phyloP scores from a whole-genome alignment of 1,140 invertebrate genomes.

The Aphis craccivora region DNA sequence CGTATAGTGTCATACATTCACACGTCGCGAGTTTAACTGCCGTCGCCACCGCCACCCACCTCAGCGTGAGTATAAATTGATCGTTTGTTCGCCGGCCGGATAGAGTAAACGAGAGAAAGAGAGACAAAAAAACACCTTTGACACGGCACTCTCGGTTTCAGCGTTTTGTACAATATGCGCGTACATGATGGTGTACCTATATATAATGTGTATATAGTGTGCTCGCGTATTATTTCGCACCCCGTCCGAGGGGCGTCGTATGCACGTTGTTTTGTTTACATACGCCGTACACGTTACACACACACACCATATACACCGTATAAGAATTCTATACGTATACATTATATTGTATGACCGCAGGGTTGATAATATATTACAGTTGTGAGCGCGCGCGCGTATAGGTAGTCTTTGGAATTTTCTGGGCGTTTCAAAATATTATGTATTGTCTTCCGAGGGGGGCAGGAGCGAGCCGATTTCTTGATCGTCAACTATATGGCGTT shows the following conservation, averaged over 20 bases:
- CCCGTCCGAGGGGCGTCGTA: neutral
- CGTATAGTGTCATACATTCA: neutral
- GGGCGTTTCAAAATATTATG: neutral
- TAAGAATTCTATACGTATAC: neutral
- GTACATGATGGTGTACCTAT: neutral
- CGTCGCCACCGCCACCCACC: neutral
- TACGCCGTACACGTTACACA: neutral
- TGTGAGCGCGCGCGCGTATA: neutral
- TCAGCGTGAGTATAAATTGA: neutral
- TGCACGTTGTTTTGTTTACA: constrained; percentile 26
- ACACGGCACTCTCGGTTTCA: neutral
- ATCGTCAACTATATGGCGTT: neutral
- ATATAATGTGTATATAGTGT: neutral
- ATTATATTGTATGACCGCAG: neutral
- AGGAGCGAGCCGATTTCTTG: neutral
- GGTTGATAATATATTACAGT: neutral
- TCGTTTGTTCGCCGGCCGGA: constrained; percentile 17
- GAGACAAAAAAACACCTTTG: neutral
- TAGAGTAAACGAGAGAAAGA: neutral
- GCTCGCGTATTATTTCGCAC: neutral
- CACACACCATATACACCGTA: neutral
- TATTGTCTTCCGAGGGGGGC: neutral
- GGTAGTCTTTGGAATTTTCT: neutral
- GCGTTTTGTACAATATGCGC: neutral
- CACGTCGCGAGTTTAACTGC: neutral